Evolutionary conservation across 92 coral and sea anemone genomes (phyloP).

Genomic region (Zoanthus sansibaricus): DNA sequence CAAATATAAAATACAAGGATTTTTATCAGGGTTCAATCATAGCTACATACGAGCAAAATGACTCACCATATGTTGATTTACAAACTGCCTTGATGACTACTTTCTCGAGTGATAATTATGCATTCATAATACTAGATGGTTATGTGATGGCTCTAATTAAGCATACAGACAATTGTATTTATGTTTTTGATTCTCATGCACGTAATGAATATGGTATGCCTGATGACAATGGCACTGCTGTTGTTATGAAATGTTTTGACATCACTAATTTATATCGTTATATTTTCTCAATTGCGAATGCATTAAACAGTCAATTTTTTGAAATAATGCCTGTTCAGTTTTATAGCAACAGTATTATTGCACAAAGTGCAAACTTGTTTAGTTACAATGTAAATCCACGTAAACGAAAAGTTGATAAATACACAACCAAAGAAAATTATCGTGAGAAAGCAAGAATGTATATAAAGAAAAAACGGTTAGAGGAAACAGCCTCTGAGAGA

Average conservation of each 20-base stretch:
- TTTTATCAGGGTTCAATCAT: slow-evolving; percentile 55
- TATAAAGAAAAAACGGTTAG: too few relatives aligned
- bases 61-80: background rate
- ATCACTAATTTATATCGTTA: background rate
- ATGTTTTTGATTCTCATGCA: background rate
- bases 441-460: too few relatives aligned
- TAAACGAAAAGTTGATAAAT: background rate
- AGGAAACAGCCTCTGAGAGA: too few relatives aligned
- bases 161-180: slow-evolving; percentile 54
- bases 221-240: slow-evolving; percentile 1
- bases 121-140: background rate
- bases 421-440: too few relatives aligned
- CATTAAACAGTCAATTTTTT: background rate
- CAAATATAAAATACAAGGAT: slow-evolving; percentile 51
- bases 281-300: background rate
- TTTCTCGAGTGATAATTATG: too few relatives aligned
- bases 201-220: background rate
- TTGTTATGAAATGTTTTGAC: background rate
- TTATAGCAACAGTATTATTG: background rate
- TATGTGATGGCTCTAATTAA: slow-evolving; percentile 57
- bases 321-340: background rate
- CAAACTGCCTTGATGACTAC: background rate
- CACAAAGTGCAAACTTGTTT: background rate
- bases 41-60: slow-evolving; percentile 39
- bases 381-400: background rate